Evolutionary conservation across 2,888 invertebrate genomes (phyloP).

Genomic region (Microplitis deprimator): DNA sequence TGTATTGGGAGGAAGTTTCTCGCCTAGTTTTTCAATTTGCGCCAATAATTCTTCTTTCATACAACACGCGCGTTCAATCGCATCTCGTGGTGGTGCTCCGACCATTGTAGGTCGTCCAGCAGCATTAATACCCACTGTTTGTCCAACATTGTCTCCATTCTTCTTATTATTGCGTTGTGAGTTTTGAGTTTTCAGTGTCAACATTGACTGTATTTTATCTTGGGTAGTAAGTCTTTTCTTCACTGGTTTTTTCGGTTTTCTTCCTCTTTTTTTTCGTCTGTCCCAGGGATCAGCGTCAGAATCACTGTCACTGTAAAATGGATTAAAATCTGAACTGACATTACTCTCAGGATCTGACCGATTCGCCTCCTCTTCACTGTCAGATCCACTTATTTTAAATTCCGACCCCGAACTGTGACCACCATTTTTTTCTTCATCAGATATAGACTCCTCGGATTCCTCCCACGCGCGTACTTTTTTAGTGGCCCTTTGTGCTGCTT

Average conservation of each 20-base stretch:
- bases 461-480: slow-evolving; percentile 74
- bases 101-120: slow-evolving; percentile 64
- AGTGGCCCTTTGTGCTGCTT: slow-evolving; percentile 75
- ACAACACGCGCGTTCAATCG: slow-evolving; percentile 89
- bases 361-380: slow-evolving; percentile 66
- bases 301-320: slow-evolving; percentile 88
- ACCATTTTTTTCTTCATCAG: slow-evolving; percentile 72
- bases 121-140: slow-evolving; percentile 73
- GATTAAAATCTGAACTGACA: slow-evolving; percentile 89
- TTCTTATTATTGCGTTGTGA: slow-evolving; percentile 69
- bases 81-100: slow-evolving; percentile 81
- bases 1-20: slow-evolving; percentile 94
- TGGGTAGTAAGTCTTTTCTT: slow-evolving; percentile 81
- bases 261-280: slow-evolving; percentile 77
- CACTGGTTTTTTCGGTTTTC: slow-evolving; percentile 74
- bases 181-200: slow-evolving; percentile 72
- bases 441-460: slow-evolving; percentile 75
- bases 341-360: slow-evolving; percentile 74
- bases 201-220: slow-evolving; percentile 84
- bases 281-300: slow-evolving; percentile 91
- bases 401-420: slow-evolving; percentile 73
- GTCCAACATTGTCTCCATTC: slow-evolving; percentile 67
- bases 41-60: slow-evolving; percentile 94
- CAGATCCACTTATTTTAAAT: slow-evolving; percentile 73
- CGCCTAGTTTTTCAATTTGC: slow-evolving; percentile 89